A percentile compares a stretch with the other conserved stretches of the same genome.
Conservation (phyloP, 2,797 vertebrate species). For the Setipinna tenuifilis region DNA sequence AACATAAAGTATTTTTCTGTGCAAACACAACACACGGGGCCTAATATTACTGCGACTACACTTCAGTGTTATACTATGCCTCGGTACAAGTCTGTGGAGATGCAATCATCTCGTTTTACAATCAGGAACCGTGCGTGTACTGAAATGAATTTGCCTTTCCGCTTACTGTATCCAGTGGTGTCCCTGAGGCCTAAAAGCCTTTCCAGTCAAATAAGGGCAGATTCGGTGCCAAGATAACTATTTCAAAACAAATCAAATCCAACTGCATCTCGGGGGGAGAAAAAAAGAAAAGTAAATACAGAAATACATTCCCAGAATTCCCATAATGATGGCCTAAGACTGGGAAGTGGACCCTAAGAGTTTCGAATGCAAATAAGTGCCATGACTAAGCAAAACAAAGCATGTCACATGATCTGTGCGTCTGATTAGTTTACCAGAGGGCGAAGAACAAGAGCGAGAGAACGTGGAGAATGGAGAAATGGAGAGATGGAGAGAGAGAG, state of each 20-base stretch:
- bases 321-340: slow-evolving; percentile 53
- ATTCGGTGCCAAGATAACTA: slow-evolving; percentile 68
- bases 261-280: slow-evolving; percentile 59
- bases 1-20: background rate
- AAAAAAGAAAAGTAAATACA: slow-evolving; percentile 51
- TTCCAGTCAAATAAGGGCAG: slow-evolving; percentile 62
- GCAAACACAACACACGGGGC: background rate
- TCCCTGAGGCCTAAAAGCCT: slow-evolving; percentile 64
- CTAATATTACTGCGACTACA: background rate
- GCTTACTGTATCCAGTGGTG: slow-evolving; percentile 56
- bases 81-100: slow-evolving; percentile 19
- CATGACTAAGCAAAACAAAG: background rate
- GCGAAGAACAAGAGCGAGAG: background rate
- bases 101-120: slow-evolving; percentile 39
- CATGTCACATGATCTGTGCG: background rate
- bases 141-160: slow-evolving; percentile 61
- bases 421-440: slow-evolving; percentile 17
- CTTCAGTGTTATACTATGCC: background rate
- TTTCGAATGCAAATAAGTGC: slow-evolving; percentile 35
- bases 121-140: slow-evolving; percentile 36
- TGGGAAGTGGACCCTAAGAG: slow-evolving; percentile 25
- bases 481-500: too few relatives aligned
- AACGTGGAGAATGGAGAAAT: too few relatives aligned
- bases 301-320: slow-evolving; percentile 68
- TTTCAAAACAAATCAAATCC: slow-evolving; percentile 72